Base-by-base conservation (phyloP, 2,888 invertebrate genomes). In the Ellobium chinense region DNA sequence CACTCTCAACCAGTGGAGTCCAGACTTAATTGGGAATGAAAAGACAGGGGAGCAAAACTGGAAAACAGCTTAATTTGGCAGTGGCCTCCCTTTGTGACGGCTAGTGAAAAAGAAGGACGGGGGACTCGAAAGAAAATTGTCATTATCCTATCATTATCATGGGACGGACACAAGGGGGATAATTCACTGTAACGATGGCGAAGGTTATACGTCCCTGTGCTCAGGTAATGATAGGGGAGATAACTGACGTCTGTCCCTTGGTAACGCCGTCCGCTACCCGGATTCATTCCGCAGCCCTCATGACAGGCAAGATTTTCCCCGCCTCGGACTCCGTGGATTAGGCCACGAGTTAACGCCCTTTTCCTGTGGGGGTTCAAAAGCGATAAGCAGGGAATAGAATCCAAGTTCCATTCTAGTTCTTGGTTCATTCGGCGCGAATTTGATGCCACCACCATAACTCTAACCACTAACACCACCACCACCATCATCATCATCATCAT, bases 151-250 rank as follows among this genome's bases (percentile, higher is more conserved):
- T 76, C 65, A 76, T 76, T 76, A 76, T 76, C 56, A 21, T 66
- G 14, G 54, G n/a, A 46, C 34, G 24, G 63, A 34, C 21, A 18
- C 54, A 66, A 39, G 78, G 65, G 65, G 70, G 78, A 78, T 78
- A 78, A 78, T 78, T 78, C 78, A 70, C n/a, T 70, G 78, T 78
- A 78, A 78, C 78, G 78, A 78, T 70, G 78, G 60, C 62, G 60
- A 70, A 46, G 62, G 78, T 58, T 69, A n/a, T 39, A 70, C 70
- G 70, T 68, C 77, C 77, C 77, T 56, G 56, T 69, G 62, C 78
- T 62, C 78, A 78, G 70, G 70, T 78, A 78, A 78, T 78, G 69
- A 78, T 78, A 78, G 78, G 78, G 78, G 78, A 62, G 21, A 39
- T 34, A 46, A 69, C 70, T 39, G 70, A 78, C 69, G 70, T 60